Base-by-base conservation (phyloP, 2,888 invertebrate genomes). In the Ptilodon capucinus region DNA sequence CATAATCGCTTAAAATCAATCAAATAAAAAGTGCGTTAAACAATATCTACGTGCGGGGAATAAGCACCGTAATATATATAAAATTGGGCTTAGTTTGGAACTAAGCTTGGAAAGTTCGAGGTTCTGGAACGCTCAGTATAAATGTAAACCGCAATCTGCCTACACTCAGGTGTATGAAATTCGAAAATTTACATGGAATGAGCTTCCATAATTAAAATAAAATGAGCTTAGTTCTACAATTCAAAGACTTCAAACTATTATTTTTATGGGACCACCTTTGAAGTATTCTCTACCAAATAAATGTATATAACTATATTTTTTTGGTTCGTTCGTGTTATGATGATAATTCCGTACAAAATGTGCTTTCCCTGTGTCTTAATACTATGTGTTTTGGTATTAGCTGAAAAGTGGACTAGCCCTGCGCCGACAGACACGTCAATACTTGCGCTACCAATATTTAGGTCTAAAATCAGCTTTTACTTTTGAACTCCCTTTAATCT, bases 131-230 rank as follows among this genome's bases (percentile, higher is more conserved):
- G 75, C 65, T 79, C 66, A 76, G 76, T 79, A 77, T 80, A 76
- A 82, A 81, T 76, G 78, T 83, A 77, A 80, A 78, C 81, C 84
- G 77, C 86, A 87, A 86, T 87, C 86, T 87, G 86, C 84, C 79
- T 74, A 79, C 80, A 74, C 79, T 82, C 85, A 87, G 87, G 86
- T 87, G 84, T 73, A 81, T 67, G 57, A 60, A 64, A 66, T 57
- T 63, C n/a, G 56, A 60, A 35, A 1, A 59, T 56, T 64, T 51
- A 34, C 68, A 54, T 70, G 81, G 84, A 81, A 71, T 59, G 45
- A 55, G 71, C 76, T 82, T 78, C 60, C 59, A 46, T 67, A 64
- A 65, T 68, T 54, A 61, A 61, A n/a, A n/a, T n/a, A 44, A 42
- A 46, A 41, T 48, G 44, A 45, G 35, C 16, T 42, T 48, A 42